These are phyloP conservation scores for Heliopora coerulea DNA, from an alignment of 92 coral and sea anemone species.

Conservation along the genomic window DNA sequence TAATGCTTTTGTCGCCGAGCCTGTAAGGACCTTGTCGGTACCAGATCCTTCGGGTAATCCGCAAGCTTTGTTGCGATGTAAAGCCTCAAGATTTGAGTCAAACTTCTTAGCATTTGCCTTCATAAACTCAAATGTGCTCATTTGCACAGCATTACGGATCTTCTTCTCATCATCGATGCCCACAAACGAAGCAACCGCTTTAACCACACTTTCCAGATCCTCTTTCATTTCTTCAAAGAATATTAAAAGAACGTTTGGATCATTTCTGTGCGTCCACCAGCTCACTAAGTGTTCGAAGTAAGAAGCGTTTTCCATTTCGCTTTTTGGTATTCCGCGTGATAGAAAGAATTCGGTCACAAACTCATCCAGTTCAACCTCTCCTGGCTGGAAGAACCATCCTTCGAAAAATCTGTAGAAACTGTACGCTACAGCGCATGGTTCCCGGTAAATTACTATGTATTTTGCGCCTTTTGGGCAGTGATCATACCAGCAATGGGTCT, in stretches of 20 bases:
- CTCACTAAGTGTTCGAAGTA: conserved; percentile 43
- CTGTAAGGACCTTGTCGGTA: background rate
- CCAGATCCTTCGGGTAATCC: conserved; percentile 1
- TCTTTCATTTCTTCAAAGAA: conserved; percentile 57
- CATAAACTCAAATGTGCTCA: conserved; percentile 26
- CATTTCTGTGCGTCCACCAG: conserved; percentile 57
- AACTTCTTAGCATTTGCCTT: conserved; percentile 13
- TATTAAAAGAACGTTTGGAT: conserved; percentile 46
- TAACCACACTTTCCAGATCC: conserved; percentile 28
- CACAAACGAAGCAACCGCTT: conserved; percentile 15
- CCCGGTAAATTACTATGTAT: conserved; percentile 8
- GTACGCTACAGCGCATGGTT: conserved; percentile 22
- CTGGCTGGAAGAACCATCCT: conserved; percentile 13
- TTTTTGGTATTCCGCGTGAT: conserved; percentile 12
- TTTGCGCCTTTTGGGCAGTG: conserved; percentile 28
- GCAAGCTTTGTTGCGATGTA: background rate
- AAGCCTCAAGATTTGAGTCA: background rate
- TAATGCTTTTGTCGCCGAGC: conserved; percentile 2
- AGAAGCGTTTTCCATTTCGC: conserved; percentile 45
- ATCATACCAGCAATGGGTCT: conserved; percentile 19
- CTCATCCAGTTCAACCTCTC: conserved; percentile 1
- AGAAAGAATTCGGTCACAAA: background rate
- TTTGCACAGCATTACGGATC: background rate
- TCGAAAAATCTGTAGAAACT: background rate
- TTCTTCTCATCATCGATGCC: conserved; percentile 6